Evolutionary conservation across 1,140 invertebrate genomes (phyloP).

Genomic region (Heliconius eleuchia): DNA sequence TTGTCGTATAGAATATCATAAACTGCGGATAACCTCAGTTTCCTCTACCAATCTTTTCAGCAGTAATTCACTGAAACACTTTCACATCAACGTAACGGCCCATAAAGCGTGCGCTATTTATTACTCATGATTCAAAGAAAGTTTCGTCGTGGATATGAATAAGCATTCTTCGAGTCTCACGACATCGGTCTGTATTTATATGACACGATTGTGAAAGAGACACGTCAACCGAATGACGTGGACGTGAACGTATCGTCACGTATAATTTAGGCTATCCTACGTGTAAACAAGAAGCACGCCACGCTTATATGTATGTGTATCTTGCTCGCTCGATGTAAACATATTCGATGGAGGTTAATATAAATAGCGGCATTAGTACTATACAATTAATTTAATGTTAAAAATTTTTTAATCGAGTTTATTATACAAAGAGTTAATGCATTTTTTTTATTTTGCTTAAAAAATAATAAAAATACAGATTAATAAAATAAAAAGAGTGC

Average conservation of each 20-base stretch:
- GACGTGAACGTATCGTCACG: slow-evolving; percentile 34
- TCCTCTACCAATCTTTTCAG: slow-evolving; percentile 32
- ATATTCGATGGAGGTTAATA: neutral
- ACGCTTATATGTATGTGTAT: slow-evolving; percentile 4
- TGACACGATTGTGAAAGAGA: slow-evolving; percentile 20
- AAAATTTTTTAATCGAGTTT: too few relatives aligned
- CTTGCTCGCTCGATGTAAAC: neutral
- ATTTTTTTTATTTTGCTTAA: too few relatives aligned
- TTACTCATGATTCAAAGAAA: slow-evolving; percentile 47
- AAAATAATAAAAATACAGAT: too few relatives aligned
- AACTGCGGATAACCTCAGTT: slow-evolving; percentile 9
- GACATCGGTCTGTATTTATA: slow-evolving; percentile 40
- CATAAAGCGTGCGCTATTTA: slow-evolving; percentile 53
- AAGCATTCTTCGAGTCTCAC: slow-evolving; percentile 42
- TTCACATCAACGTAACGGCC: slow-evolving; percentile 40
- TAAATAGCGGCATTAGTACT: neutral
- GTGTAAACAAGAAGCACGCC: slow-evolving; percentile 35
- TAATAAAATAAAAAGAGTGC: too few relatives aligned
- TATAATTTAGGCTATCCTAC: slow-evolving; percentile 37
- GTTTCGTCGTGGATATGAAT: slow-evolving; percentile 43
- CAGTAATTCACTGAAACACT: slow-evolving; percentile 41
- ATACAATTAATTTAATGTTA: neutral
- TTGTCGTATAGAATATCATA: neutral
- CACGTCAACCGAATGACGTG: slow-evolving; percentile 41
- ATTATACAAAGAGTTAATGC: neutral